Conservation (phyloP, 2,113 vertebrate genomes). For the Microcebus tavaratra region DNA sequence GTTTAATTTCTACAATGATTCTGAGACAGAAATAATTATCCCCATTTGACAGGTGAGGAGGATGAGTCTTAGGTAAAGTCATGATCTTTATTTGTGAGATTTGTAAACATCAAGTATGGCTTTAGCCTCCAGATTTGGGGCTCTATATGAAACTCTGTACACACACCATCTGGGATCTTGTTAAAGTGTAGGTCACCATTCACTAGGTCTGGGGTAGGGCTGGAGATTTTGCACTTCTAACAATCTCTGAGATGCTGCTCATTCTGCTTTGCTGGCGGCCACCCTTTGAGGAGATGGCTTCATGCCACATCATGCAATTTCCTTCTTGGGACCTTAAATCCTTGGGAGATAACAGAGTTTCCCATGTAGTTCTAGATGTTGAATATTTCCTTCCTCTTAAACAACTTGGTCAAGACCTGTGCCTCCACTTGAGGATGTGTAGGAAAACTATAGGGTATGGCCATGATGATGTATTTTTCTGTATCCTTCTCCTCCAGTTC, state of each 20-base stretch:
- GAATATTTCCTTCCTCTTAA: not conserved
- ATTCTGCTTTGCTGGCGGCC: not conserved
- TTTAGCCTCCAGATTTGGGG: not conserved
- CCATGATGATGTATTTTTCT: not conserved
- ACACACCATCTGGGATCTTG: not conserved
- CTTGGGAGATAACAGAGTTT: not conserved
- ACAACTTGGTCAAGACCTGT: not conserved
- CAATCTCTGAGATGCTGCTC: not conserved
- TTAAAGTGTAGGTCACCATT: not conserved
- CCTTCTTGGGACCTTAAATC: not conserved
- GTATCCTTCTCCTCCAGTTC: not conserved
- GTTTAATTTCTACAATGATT: not conserved
- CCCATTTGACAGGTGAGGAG: not conserved
- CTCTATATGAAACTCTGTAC: not conserved
- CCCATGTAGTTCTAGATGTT: not conserved
- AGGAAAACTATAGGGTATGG: not conserved
- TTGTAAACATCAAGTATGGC: not conserved
- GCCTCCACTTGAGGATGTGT: not conserved
- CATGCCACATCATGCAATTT: not conserved
- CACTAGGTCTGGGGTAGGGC: not conserved
- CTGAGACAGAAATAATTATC: not conserved
- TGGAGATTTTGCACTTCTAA: not conserved
- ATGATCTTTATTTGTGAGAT: not conserved
- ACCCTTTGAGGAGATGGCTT: not conserved
- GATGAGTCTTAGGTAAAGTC: not conserved